A percentile compares a stretch with the other conserved stretches of the same genome.
These are phyloP conservation scores for Clarias fuscus DNA, from an alignment of 2,797 vertebrate species.

Conservation along the genomic window DNA sequence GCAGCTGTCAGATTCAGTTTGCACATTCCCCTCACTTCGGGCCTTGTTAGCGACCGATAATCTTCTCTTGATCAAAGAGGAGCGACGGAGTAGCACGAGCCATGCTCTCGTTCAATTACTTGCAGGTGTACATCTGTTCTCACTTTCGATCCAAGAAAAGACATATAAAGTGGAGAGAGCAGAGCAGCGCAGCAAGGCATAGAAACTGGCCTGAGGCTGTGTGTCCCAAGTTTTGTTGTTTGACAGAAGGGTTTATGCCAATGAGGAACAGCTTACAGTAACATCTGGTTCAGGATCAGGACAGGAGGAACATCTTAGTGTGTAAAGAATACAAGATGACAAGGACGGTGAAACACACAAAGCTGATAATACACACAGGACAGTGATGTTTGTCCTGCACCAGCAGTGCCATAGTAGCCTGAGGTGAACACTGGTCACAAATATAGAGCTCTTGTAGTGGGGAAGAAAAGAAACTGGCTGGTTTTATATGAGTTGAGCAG, in stretches of 20 bases:
- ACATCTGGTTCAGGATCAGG: not conserved
- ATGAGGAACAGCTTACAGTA: slow-evolving; percentile 14
- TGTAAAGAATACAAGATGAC: not conserved
- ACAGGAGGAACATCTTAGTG: slow-evolving; percentile 8
- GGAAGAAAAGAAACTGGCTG: too few relatives aligned
- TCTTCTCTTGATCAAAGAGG: slow-evolving; percentile 19
- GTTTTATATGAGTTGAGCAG: too few relatives aligned
- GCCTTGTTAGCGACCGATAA: not conserved
- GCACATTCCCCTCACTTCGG: not conserved
- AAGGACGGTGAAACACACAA: not conserved
- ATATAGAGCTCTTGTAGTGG: too few relatives aligned
- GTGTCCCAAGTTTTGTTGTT: not conserved
- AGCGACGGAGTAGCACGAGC: not conserved
- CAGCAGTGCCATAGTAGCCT: not conserved
- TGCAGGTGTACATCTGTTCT: slow-evolving; percentile 29
- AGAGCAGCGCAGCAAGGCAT: not conserved
- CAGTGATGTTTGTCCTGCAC: not conserved
- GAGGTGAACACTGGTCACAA: too few relatives aligned
- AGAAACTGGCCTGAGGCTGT: not conserved
- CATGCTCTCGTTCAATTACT: slow-evolving; percentile 4
- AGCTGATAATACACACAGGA: not conserved
- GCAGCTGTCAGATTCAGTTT: not conserved
- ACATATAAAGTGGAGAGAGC: not conserved
- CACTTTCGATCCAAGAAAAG: not conserved
- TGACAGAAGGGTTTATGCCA: slow-evolving; percentile 4